phyloP scores from a whole-genome alignment of 2,888 invertebrate species.

The Chelonus formosanus region DNA sequence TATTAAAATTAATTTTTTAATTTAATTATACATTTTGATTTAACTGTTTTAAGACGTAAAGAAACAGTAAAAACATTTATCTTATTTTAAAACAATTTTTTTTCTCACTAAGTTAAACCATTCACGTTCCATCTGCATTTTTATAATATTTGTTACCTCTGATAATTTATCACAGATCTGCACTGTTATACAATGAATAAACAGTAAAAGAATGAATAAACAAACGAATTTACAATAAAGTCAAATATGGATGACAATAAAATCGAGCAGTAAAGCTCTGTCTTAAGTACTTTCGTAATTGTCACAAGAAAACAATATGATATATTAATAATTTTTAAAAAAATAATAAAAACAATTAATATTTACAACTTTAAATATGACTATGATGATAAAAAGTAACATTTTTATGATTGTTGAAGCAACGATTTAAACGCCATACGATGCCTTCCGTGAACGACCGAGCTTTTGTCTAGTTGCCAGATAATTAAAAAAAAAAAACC shows the following conservation, averaged over 20 bases:
- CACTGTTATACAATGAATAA: background rate
- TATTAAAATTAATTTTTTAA: no score
- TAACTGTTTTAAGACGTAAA: no score
- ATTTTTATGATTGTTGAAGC: constrained; percentile 62
- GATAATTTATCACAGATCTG: background rate
- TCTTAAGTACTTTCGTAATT: constrained; percentile 12
- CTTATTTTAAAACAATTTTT: no score
- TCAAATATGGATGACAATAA: constrained; percentile 12
- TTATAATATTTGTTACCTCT: background rate
- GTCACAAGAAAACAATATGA: constrained; percentile 2
- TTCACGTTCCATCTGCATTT: constrained; percentile 26
- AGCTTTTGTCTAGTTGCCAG: constrained; percentile 60
- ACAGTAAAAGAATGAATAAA: background rate
- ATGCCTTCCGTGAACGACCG: constrained; percentile 66
- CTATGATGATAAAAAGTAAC: constrained; percentile 37
- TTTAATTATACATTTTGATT: no score
- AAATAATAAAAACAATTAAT: constrained; percentile 11
- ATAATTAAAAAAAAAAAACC: constrained; percentile 37
- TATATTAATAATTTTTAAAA: constrained; percentile 10
- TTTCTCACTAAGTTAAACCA: no score
- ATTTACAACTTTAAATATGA: constrained; percentile 7
- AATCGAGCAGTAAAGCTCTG: constrained; percentile 14
- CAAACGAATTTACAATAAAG: constrained; percentile 4
- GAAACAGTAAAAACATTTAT: no score
- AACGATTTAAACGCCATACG: constrained; percentile 63